Base-by-base conservation (phyloP, 1,140 invertebrate species). In the Heliconius melpomene region DNA sequence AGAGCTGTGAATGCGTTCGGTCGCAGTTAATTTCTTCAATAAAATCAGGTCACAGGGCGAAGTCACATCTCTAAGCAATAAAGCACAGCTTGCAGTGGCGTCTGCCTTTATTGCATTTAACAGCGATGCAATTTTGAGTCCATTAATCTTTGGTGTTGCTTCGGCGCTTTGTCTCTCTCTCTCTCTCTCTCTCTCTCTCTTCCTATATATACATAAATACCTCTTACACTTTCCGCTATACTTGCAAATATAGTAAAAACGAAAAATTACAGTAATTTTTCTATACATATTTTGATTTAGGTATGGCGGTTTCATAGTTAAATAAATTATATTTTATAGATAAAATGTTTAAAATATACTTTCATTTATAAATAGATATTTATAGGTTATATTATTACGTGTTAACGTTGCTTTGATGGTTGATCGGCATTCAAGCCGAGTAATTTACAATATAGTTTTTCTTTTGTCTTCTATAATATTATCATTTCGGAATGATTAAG, bases 61-160 rank as follows among this genome's bases (percentile, higher is more conserved):
- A 82, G 81, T 84, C 81, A 83, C 80, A 82, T 83, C 81, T 89
- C 87, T 88, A 84, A 87, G 85, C 85, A 86, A 88, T 90, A 91
- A 89, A 91, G 90, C 83, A 89, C 80, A 84, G 86, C 83, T 82
- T 83, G 73, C 71, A 81, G 82, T 82, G 79, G 86, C 84, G 81
- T 85, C 88, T 83, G 78, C 83, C 84, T 91, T 46, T 46, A 46
- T 46, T 46, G 40, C 40, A 46, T 87, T 87, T 86, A 85, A 84
- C 86, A 85, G 87, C 88, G 82, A 90, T 91, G 91, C 88, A 92
- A 93, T 93, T 94, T 91, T 89, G 89, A 87, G 86, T 86, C 91
- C 90, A 92, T 94, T 94, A 92, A 94, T 93, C 91, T 92, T 91
- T 89, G 85, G 84, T 78, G 85, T 85, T 89, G 87, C 90, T 89